Conservation (phyloP, 2,797 vertebrate genomes). For the Phrynocephalus vlangalii region DNA sequence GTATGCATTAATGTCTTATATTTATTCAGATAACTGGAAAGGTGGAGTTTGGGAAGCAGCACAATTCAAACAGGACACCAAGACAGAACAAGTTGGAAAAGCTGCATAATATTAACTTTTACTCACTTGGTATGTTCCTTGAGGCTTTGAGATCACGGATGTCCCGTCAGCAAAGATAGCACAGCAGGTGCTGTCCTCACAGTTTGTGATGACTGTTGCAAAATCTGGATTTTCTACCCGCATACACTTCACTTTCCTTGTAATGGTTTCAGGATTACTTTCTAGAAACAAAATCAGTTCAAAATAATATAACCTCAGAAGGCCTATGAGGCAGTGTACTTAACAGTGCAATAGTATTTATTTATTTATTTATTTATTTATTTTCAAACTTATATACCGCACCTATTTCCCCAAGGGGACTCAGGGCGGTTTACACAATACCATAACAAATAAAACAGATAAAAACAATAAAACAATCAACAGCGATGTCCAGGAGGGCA, state of each 20-base stretch:
- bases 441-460: too few relatives aligned
- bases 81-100: neutral
- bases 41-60: conserved; percentile 14
- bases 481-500: too few relatives aligned
- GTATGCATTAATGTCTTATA: neutral
- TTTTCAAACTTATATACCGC: too few relatives aligned
- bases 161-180: conserved; percentile 88
- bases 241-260: conserved; percentile 77
- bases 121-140: conserved; percentile 87
- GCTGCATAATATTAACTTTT: neutral
- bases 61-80: neutral
- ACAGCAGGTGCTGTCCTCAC: conserved; percentile 79
- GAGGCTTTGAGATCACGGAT: conserved; percentile 82
- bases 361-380: too few relatives aligned
- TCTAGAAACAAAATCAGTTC: conserved; percentile 58
- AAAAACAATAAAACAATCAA: too few relatives aligned
- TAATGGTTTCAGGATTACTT: neutral
- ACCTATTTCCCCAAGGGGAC: too few relatives aligned
- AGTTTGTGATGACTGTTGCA: conserved; percentile 85
- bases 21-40: neutral
- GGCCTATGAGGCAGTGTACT: neutral
- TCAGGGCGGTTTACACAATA: too few relatives aligned
- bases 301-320: neutral
- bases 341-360: neutral
- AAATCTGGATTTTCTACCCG: conserved; percentile 86